A percentile compares a stretch with the other conserved stretches of the same genome.
Conservation (phyloP, 2,888 invertebrate species). For the Macrophya alboannulata region DNA sequence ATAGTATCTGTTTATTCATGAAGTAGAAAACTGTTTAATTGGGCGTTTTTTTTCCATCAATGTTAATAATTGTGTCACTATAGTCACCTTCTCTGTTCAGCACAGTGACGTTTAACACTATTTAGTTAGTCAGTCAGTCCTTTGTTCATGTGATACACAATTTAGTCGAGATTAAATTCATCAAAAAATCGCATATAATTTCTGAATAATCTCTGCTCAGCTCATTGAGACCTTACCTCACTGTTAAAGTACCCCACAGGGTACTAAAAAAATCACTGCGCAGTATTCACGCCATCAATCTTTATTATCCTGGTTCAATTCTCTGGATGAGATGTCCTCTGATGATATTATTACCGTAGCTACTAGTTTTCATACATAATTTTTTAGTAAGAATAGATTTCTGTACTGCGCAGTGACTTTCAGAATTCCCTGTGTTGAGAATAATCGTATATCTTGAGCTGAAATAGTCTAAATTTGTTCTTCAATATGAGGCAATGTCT, state of each 20-base stretch:
- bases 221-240: conserved; percentile 10
- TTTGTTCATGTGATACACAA: conserved; percentile 21
- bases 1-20: background rate
- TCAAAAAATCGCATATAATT: background rate
- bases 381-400: background rate
- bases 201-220: background rate
- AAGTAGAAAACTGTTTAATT: conserved; percentile 16
- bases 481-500: background rate
- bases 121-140: background rate
- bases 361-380: background rate
- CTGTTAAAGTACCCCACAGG: background rate
- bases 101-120: conserved; percentile 21
- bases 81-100: background rate
- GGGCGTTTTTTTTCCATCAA: background rate
- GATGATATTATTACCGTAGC: background rate
- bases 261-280: background rate
- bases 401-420: background rate
- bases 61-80: conserved; percentile 9
- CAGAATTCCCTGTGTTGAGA: background rate
- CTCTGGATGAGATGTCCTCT: background rate
- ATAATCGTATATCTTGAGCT: background rate
- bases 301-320: background rate
- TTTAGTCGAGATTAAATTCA: background rate
- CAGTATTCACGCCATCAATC: background rate
- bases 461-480: background rate